phyloP scores from a whole-genome alignment of 2,888 invertebrate species.

The Nysson spinosus region DNA sequence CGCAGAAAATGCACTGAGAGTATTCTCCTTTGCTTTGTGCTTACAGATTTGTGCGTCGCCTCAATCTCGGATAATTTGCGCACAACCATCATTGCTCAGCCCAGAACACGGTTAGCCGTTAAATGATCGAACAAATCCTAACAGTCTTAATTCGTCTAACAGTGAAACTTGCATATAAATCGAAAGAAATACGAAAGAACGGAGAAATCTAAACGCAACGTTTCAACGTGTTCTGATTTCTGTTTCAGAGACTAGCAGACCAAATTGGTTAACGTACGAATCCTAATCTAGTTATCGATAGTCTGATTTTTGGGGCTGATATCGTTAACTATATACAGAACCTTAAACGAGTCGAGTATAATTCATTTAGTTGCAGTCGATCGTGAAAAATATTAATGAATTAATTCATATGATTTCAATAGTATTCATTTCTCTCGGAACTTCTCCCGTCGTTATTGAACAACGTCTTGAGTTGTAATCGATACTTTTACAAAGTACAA shows the following conservation, averaged over 20 bases:
- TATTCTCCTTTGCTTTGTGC: constrained; percentile 78
- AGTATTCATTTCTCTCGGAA: constrained; percentile 8
- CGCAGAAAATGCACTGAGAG: constrained; percentile 76
- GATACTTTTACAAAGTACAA: constrained; percentile 9
- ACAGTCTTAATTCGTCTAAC: constrained; percentile 56
- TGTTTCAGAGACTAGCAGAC: constrained; percentile 77
- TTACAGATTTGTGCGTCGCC: constrained; percentile 77
- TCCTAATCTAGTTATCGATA: constrained; percentile 59
- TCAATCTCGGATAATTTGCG: constrained; percentile 76
- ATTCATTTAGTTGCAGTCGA: constrained; percentile 6
- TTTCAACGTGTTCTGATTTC: constrained; percentile 76
- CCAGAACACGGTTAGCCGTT: constrained; percentile 76
- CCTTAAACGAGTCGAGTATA: constrained; percentile 16
- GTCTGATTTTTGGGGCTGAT: constrained; percentile 57
- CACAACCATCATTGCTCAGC: constrained; percentile 75
- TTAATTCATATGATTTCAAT: background rate
- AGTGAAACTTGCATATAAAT: constrained; percentile 44
- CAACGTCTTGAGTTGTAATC: constrained; percentile 5
- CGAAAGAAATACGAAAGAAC: constrained; percentile 37
- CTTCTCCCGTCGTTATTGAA: constrained; percentile 13
- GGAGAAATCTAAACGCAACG: constrained; percentile 64
- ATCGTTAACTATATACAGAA: constrained; percentile 38
- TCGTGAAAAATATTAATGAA: no score
- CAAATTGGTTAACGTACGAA: constrained; percentile 69
- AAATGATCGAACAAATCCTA: constrained; percentile 64